Evolutionary conservation across 2,113 vertebrate species (phyloP).

Genomic region (Zingel zingel): DNA sequence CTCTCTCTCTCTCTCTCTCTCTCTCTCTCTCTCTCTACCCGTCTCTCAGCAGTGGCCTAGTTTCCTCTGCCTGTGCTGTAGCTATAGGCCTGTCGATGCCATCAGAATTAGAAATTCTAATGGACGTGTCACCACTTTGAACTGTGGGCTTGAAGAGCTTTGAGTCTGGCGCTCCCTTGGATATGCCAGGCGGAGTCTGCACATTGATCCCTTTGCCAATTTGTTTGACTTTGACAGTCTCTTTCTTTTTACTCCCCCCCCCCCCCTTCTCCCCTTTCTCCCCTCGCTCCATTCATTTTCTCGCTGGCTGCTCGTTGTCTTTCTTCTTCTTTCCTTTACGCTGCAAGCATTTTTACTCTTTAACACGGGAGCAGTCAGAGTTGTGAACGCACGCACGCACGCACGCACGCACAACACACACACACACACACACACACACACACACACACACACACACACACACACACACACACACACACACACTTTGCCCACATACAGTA

Average conservation of each 20-base stretch:
- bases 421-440: conserved; percentile 16
- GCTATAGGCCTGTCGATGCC: conserved; percentile 74
- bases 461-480: conserved; percentile 10
- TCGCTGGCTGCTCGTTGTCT: conserved; percentile 36
- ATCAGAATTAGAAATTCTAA: conserved; percentile 82
- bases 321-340: conserved; percentile 50
- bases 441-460: conserved; percentile 13
- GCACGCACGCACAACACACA: background rate
- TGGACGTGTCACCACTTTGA: conserved; percentile 79
- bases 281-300: conserved; percentile 35
- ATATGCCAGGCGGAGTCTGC: conserved; percentile 68
- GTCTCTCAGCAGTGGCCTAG: conserved; percentile 68
- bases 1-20: background rate
- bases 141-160: conserved; percentile 77
- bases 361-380: conserved; percentile 25
- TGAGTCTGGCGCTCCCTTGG: conserved; percentile 75
- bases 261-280: conserved; percentile 1
- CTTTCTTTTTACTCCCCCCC: conserved; percentile 36
- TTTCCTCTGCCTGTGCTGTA: conserved; percentile 65
- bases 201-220: conserved; percentile 78
- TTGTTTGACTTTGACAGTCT: conserved; percentile 78
- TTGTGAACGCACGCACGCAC: conserved; percentile 18
- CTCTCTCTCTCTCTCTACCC: background rate
- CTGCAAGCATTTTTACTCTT: conserved; percentile 16
- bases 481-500: background rate